Conservation (phyloP, 1,140 invertebrate genomes). For the Microplitis mediator region DNA sequence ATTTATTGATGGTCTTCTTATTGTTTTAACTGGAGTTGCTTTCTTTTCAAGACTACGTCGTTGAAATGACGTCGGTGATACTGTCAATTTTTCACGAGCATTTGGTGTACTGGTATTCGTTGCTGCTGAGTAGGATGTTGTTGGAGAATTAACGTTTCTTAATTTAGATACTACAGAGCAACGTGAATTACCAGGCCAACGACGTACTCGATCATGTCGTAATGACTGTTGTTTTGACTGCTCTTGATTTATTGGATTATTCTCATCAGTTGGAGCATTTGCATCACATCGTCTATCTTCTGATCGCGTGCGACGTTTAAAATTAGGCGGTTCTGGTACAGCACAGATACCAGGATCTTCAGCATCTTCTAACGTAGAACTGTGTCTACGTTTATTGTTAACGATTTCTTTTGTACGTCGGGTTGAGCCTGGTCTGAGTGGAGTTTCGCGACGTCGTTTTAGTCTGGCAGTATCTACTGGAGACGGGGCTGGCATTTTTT, state of each 20-base stretch:
- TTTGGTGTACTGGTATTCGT: slow-evolving; percentile 38
- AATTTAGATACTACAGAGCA: not conserved
- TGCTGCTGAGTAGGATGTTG: slow-evolving; percentile 22
- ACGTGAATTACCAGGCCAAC: slow-evolving; percentile 32
- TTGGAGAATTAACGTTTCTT: slow-evolving; percentile 20
- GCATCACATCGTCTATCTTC: slow-evolving; percentile 42
- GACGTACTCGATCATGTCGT: slow-evolving; percentile 43
- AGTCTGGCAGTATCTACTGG: not conserved
- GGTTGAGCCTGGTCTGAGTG: slow-evolving; percentile 9
- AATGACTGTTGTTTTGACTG: slow-evolving; percentile 14
- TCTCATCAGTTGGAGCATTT: slow-evolving; percentile 47
- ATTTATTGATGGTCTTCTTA: slow-evolving; percentile 53
- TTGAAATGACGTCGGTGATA: slow-evolving; percentile 51
- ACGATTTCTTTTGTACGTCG: not conserved
- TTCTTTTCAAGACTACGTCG: slow-evolving; percentile 58
- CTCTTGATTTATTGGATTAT: slow-evolving; percentile 52
- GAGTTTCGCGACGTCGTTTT: not conserved
- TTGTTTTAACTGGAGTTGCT: slow-evolving; percentile 50
- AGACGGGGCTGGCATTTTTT: not conserved
- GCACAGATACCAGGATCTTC: slow-evolving; percentile 18
- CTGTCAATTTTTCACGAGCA: slow-evolving; percentile 19
- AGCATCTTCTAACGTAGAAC: slow-evolving; percentile 38
- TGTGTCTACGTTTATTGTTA: slow-evolving; percentile 42
- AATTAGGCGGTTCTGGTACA: slow-evolving; percentile 36
- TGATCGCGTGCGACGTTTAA: slow-evolving; percentile 52